Conservation (phyloP, 2,797 vertebrate genomes). For the Enteromius radiatus region DNA sequence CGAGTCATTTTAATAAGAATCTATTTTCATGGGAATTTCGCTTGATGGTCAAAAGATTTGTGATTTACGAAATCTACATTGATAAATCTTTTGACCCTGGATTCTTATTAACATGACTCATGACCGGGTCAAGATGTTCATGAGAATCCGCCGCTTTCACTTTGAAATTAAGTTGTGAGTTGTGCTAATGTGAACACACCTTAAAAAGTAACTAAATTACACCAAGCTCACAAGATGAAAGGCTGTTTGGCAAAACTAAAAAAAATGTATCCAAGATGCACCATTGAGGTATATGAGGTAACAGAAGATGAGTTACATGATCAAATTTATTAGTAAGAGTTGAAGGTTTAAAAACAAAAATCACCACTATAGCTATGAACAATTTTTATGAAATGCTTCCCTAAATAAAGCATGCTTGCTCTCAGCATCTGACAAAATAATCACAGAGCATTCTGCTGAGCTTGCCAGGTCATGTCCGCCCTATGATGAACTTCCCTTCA, state of each 20-base stretch:
- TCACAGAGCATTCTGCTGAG: slow-evolving; percentile 6
- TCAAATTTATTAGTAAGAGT: not conserved
- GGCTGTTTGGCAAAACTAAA: not conserved
- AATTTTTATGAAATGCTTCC: slow-evolving; percentile 2
- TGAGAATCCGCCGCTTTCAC: not conserved
- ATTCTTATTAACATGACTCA: too few species aligned
- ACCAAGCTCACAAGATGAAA: not conserved
- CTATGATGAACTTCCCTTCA: slow-evolving; percentile 4
- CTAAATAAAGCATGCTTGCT: not conserved
- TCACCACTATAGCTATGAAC: not conserved
- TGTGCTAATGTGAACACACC: not conserved
- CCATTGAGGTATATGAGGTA: too few species aligned
- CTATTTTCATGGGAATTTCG: not conserved
- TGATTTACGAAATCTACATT: not conserved
- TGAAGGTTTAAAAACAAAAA: slow-evolving; percentile 8
- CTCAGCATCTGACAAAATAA: not conserved
- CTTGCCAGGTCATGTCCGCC: slow-evolving; percentile 22
- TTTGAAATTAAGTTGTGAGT: not conserved
- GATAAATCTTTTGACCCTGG: too few species aligned
- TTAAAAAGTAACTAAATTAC: not conserved
- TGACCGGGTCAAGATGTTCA: not conserved
- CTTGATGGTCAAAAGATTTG: not conserved
- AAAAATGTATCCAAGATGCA: not conserved
- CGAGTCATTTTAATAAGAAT: not conserved
- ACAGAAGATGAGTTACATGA: not conserved